Evolutionary conservation across 2,113 vertebrate genomes (phyloP).

Genomic region (Desmodus rotundus): DNA sequence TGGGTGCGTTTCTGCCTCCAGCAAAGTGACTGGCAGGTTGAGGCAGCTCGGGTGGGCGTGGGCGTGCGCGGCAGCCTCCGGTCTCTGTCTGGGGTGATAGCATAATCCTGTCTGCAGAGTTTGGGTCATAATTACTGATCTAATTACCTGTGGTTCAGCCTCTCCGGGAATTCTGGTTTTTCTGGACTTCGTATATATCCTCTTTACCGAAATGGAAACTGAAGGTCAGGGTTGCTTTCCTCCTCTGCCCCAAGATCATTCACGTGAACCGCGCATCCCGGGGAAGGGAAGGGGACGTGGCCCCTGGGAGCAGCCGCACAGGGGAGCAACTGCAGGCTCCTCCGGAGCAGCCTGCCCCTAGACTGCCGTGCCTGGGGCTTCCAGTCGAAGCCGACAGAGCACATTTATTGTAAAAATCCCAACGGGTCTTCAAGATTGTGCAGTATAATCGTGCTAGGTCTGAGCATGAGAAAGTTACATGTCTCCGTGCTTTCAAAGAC

Average conservation of each 20-base stretch:
- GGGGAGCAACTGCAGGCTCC: too few relatives aligned
- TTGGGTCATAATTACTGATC: background rate
- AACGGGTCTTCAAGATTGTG: background rate
- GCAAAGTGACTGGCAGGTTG: background rate
- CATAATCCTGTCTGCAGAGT: background rate
- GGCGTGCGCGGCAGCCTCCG: accelerated
- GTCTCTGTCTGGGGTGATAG: background rate
- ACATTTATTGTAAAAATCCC: background rate
- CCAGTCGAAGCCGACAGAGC: background rate
- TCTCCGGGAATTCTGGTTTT: background rate
- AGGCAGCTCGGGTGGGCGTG: background rate
- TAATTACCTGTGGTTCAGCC: background rate
- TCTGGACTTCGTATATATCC: background rate
- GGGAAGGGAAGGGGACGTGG: too few relatives aligned
- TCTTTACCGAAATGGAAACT: background rate
- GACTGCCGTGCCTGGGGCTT: background rate
- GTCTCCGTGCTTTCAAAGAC: background rate
- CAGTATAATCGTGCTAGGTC: background rate
- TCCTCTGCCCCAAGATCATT: background rate
- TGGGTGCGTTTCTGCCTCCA: background rate
- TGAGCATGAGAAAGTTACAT: background rate
- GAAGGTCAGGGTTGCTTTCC: background rate
- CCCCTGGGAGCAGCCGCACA: background rate
- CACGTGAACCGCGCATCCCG: accelerated
- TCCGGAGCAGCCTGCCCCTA: background rate